These are phyloP conservation scores for Tragelaphus imberbis DNA, from an alignment of 2,113 vertebrate species.

Conservation along the genomic window DNA sequence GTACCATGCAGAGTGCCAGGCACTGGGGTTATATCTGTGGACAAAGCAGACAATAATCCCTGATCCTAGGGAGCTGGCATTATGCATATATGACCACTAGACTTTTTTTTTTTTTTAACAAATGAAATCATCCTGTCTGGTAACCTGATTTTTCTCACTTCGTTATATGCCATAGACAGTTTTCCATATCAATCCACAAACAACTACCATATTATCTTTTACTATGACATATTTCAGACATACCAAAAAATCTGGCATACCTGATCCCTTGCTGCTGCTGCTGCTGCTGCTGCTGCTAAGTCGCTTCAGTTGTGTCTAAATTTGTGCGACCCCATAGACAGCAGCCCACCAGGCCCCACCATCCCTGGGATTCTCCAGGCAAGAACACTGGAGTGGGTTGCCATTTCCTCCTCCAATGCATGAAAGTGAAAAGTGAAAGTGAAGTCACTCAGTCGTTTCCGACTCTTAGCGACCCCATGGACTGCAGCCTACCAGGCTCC, in stretches of 20 bases:
- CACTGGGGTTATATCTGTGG: neutral
- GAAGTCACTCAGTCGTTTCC: too few species aligned
- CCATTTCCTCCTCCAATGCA: too few species aligned
- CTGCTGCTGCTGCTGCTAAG: too few species aligned
- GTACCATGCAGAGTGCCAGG: neutral
- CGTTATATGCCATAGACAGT: neutral
- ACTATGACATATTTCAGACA: too few species aligned
- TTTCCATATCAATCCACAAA: constrained; percentile 25
- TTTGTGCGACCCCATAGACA: too few species aligned
- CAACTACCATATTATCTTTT: neutral
- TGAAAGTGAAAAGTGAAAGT: too few species aligned
- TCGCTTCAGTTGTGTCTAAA: too few species aligned
- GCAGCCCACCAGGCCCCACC: too few species aligned
- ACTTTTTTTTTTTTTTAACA: neutral
- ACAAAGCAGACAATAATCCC: neutral
- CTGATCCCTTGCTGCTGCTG: neutral
- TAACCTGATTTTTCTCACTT: neutral
- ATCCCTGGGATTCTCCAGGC: too few species aligned
- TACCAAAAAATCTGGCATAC: neutral
- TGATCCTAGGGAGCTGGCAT: neutral
- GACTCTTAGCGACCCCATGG: too few species aligned
- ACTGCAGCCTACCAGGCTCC: too few species aligned
- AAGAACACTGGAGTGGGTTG: too few species aligned
- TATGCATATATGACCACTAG: neutral
- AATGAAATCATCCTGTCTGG: neutral